Base-by-base conservation (phyloP, 2,888 invertebrate species). In the Lingula anatina region DNA sequence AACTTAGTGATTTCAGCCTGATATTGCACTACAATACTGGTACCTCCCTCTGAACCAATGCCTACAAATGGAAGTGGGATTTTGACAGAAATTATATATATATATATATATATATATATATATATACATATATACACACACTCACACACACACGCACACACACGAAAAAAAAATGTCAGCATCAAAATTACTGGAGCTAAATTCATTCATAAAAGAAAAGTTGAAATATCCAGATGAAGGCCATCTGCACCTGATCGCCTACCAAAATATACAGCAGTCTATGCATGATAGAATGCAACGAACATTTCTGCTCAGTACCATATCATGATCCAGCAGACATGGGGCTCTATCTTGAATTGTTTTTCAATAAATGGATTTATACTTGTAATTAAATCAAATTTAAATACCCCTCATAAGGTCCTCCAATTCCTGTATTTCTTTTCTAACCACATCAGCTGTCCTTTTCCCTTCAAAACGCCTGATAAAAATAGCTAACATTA, bases 11-110 rank as follows among this genome's bases (percentile, higher is more conserved):
- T 66, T 45, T 68, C 66, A 23, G 62, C 62, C 47, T 68, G 68
- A 48, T 64, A 67, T 50, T 61, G 56, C 2, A 62, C 65, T 52
- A 68, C 57, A 9, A 56, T 51, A 53, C 66, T 67, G 28, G 60
- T 50, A 50, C 65, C 62, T 37, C 62, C 61, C 37, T 52, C 48
- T 20, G 49, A 58, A 15, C 63, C 65, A 37, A 66, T 50, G 50
- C 66, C 65, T 65, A 46, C n/a, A 47, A 40, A 25, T 46, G 9
- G 41, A 23, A 31, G n/a, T n/a, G n/a, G n/a, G n/a, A n/a, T n/a
- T n/a, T n/a, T n/a, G 5, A 7, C 5, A 7, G 5, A 7, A 15
- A 21, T 5, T 38, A 21, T 4, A 38, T 38, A 12, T 31, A n/a
- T n/a, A n/a, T n/a, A n/a, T n/a, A n/a, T n/a, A n/a, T n/a, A n/a